These are phyloP conservation scores for Hypotaenidia okinawae DNA, from an alignment of 2,797 vertebrate genomes.

Conservation along the genomic window DNA sequence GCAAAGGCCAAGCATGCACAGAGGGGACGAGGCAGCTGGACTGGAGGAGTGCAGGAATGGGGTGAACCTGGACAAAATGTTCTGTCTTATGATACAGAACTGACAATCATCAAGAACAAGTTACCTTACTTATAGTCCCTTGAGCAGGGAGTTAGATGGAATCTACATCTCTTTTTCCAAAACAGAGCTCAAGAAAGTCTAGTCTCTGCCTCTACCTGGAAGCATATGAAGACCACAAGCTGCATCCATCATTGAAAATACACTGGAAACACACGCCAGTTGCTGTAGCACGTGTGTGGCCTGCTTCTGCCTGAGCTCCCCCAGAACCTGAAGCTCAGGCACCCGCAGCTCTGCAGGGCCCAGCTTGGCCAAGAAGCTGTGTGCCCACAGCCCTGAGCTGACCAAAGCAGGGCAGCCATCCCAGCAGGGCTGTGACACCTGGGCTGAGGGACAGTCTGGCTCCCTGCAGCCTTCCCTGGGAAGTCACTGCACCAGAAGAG, in stretches of 20 bases:
- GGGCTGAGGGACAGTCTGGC: background rate
- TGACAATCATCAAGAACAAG: background rate
- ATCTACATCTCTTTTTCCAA: background rate
- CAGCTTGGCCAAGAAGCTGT: background rate
- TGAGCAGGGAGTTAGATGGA: background rate
- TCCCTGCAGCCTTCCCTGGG: background rate
- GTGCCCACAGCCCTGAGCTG: background rate
- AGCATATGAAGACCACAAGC: background rate
- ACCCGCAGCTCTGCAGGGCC: background rate
- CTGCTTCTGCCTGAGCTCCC: background rate
- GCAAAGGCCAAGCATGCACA: background rate
- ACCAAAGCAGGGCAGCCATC: background rate
- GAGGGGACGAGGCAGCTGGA: background rate
- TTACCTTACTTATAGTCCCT: background rate
- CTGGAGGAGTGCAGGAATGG: background rate
- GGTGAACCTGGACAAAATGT: background rate
- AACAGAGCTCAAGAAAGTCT: background rate
- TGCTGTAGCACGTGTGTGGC: rapidly evolving
- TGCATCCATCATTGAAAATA: background rate
- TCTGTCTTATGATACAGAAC: background rate
- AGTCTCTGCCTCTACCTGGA: background rate
- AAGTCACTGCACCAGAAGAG: background rate
- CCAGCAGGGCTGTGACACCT: background rate
- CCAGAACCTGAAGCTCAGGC: background rate
- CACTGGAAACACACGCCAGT: background rate